Conservation (phyloP, 2,113 vertebrate genomes). For the Bolborhynchus lineola region DNA sequence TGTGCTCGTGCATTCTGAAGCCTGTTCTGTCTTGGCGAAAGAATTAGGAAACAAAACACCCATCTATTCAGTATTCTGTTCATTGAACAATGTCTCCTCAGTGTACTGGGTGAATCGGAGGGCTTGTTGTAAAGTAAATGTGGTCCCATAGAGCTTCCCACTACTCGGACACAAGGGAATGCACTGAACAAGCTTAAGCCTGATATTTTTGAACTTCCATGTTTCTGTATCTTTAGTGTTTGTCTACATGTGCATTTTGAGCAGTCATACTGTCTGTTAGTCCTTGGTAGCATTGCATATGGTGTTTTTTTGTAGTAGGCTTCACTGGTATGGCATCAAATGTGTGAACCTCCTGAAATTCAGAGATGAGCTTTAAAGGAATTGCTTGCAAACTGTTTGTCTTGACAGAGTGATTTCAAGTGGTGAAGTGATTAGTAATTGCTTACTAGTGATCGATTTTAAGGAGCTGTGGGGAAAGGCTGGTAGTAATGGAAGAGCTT, state of each 20-base stretch:
- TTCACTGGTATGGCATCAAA: neutral
- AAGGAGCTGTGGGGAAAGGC: neutral
- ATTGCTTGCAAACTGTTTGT: neutral
- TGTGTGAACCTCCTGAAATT: neutral
- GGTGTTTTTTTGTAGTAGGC: neutral
- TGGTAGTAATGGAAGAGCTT: neutral
- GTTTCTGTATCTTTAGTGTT: neutral
- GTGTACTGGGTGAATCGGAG: neutral
- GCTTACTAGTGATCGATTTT: neutral
- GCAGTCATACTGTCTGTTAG: neutral
- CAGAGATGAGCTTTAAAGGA: neutral
- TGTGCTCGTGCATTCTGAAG: neutral
- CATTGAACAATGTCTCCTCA: neutral
- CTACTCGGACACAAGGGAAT: neutral
- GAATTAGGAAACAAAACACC: neutral
- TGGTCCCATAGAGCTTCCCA: neutral
- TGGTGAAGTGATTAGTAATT: neutral
- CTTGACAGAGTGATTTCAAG: neutral
- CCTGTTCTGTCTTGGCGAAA: neutral
- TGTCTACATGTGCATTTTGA: neutral
- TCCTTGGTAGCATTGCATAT: neutral
- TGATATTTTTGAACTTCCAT: neutral
- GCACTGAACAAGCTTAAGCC: neutral
- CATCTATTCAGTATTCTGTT: neutral
- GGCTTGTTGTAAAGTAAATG: neutral